These are phyloP conservation scores for Clytia hemisphaerica DNA, from an alignment of 30 jellyfish, hydroid and myxozoan genomes.

Conservation along the genomic window DNA sequence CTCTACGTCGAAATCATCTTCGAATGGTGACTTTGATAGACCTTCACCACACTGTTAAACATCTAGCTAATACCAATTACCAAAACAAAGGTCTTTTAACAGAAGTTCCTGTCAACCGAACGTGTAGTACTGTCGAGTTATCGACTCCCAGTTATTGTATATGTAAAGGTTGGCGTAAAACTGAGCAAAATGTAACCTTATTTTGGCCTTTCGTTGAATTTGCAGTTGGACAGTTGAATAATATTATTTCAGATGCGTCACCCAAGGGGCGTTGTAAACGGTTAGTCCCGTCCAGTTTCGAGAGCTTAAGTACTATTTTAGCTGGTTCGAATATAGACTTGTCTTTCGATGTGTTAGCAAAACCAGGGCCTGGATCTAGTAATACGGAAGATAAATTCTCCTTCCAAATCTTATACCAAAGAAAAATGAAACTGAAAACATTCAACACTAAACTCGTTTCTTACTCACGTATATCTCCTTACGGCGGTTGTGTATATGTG, in stretches of 20 bases:
- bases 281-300: conserved; percentile 36
- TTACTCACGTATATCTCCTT: conserved; percentile 64
- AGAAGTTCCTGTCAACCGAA: conserved; percentile 32
- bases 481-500: conserved; percentile 84
- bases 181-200: conserved; percentile 48
- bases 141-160: conserved; percentile 66
- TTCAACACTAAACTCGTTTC: conserved; percentile 42
- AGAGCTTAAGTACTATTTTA: conserved; percentile 49
- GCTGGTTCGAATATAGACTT: conserved; percentile 41
- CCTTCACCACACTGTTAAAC: conserved; percentile 38
- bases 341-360: conserved; percentile 50
- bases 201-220: conserved; percentile 60
- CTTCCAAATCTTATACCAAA: conserved; percentile 50
- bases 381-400: conserved; percentile 54
- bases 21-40: conserved; percentile 74
- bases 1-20: conserved; percentile 50
- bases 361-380: conserved; percentile 54
- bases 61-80: no score
- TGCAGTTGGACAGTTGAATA: conserved; percentile 77
- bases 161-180: conserved; percentile 82
- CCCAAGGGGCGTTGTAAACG: conserved; percentile 33
- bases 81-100: conserved; percentile 41
- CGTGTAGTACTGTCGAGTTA: conserved; percentile 54
- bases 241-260: conserved; percentile 30
- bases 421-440: conserved; percentile 1